Evolutionary conservation across 2,888 invertebrate genomes (phyloP).

Genomic region (Beris chalybata): DNA sequence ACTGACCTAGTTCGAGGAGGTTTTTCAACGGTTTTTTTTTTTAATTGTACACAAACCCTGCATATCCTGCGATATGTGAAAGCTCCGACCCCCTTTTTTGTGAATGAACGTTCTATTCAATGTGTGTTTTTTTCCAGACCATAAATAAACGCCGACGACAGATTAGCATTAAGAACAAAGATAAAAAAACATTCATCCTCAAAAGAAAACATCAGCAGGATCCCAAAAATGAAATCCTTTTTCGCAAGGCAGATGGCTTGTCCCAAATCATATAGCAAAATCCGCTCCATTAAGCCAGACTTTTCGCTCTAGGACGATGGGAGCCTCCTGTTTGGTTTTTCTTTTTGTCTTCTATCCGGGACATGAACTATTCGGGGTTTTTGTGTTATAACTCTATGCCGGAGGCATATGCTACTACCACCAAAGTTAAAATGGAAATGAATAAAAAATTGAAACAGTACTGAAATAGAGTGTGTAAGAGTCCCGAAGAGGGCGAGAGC

Average conservation of each 20-base stretch:
- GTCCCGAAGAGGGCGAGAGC: too few species aligned
- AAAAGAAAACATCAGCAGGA: conserved; percentile 16
- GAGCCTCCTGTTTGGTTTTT: too few species aligned
- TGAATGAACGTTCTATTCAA: conserved; percentile 2
- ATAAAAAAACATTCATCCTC: background rate
- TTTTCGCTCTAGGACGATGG: conserved; percentile 1
- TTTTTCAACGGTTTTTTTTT: conserved; percentile 11
- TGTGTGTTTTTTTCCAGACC: conserved; percentile 7
- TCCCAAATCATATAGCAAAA: conserved; percentile 5
- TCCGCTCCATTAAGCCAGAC: conserved; percentile 4
- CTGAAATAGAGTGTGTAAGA: too few species aligned
- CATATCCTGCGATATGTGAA: background rate
- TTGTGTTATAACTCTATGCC: too few species aligned
- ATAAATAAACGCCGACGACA: conserved; percentile 21
- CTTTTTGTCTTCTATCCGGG: too few species aligned
- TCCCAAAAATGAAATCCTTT: conserved; percentile 1
- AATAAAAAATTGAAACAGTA: too few species aligned
- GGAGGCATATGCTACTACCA: too few species aligned
- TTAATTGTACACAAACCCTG: background rate
- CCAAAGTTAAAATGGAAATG: too few species aligned
- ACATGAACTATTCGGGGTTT: too few species aligned
- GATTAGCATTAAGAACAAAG: conserved; percentile 15
- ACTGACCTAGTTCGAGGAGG: conserved; percentile 19
- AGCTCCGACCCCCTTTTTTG: background rate
- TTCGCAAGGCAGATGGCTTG: conserved; percentile 13